Conservation (phyloP, 1,140 invertebrate genomes). For the Arion vulgaris region DNA sequence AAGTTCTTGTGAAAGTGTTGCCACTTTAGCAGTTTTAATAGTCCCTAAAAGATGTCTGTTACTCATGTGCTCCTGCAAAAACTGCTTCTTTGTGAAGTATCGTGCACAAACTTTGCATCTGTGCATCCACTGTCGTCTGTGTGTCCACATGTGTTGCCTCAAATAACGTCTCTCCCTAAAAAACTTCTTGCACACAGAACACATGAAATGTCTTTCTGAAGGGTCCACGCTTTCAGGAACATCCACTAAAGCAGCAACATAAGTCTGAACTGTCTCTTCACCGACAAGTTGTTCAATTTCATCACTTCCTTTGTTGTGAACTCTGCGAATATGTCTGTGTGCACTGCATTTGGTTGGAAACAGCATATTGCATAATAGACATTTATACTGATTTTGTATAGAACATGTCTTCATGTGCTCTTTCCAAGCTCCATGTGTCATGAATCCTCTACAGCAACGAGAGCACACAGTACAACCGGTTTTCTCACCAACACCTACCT, state of each 20-base stretch:
- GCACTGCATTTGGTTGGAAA: background rate
- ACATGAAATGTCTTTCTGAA: background rate
- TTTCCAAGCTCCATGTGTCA: conserved; percentile 3
- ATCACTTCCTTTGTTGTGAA: background rate
- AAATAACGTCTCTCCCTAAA: background rate
- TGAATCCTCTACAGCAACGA: background rate
- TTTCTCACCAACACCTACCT: background rate
- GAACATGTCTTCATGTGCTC: background rate
- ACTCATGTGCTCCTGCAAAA: background rate
- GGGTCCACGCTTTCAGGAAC: background rate
- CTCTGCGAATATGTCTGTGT: background rate
- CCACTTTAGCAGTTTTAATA: background rate
- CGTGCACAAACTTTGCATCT: background rate
- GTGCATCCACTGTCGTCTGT: conserved; percentile 2
- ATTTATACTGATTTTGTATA: background rate
- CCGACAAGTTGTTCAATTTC: background rate
- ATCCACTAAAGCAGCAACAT: background rate
- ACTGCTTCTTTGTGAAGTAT: background rate
- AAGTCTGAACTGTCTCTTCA: background rate
- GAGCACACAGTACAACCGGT: background rate
- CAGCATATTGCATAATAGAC: background rate
- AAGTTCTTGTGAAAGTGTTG: background rate
- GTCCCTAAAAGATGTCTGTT: background rate
- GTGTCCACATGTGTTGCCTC: background rate
- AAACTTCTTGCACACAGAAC: background rate